Base-by-base conservation (phyloP, 2,888 invertebrate genomes). In the Chrysolina oricalcia region DNA sequence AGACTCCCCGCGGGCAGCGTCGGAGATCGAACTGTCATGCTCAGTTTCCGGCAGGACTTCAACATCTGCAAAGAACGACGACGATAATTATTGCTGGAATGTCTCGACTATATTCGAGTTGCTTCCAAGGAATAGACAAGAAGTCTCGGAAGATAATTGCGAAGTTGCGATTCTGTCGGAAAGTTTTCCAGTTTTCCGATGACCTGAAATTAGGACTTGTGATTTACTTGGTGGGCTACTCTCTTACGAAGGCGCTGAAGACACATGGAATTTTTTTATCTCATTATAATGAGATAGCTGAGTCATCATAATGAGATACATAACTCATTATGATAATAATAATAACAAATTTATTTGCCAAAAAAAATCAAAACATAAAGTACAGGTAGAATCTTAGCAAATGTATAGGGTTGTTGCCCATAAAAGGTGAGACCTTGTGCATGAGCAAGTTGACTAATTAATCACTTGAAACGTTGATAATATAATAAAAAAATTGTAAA, bases 21-120 rank as follows among this genome's bases (percentile, higher is more conserved):
- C 67, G 95, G 95, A 75, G 95, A 94, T 76, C 95, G 92, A 83
- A 96, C 96, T 79, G 96, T 96, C 96, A 96, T 96, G 88, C 95
- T 95, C 87, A 96, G 90, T 89, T 95, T 95, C 84, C 95, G 92
- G 89, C 95, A 96, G 79, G 96, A 95, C 90, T 96, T 96, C 88
- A 96, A 91, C 94, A 96, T 96, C 96, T 96, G 91, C 80, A 91
- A 89, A 72, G 81, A 81, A 71, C 13, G 21, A 40, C 19, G 21
- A 68, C 48, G 40, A 46, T 19, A 13, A 19, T 40, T 50, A 53
- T 21, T 53, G 11, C 23, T 6, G 15, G 53, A 53, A 53, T 53
- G 21, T 53, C 53, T 53, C 53, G 6, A 48, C 9, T 48, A 10
- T 8, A 48, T 17, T 19, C 53, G 50, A 10, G 19, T 53, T 15